phyloP scores from a whole-genome alignment of 2,797 vertebrate species.

The Alosa sapidissima region DNA sequence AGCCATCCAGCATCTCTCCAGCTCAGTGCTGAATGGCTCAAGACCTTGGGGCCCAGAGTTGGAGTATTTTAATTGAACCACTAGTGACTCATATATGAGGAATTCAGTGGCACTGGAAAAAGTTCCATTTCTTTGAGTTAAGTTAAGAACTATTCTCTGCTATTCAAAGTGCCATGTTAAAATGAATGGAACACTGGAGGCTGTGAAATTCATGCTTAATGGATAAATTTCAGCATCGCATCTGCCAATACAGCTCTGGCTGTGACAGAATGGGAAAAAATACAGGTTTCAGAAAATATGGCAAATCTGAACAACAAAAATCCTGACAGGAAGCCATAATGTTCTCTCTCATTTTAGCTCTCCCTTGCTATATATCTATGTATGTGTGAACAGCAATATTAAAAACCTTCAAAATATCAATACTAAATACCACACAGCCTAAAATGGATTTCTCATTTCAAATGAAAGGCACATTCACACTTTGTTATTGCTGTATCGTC shows the following conservation, averaged over 20 bases:
- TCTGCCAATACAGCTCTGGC: not conserved
- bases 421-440: not conserved
- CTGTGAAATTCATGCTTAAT: not conserved
- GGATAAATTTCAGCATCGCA: not conserved
- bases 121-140: not conserved
- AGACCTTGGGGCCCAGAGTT: not conserved
- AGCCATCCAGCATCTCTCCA: conserved; percentile 8
- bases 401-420: not conserved
- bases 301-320: not conserved
- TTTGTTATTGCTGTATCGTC: not conserved
- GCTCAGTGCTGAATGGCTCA: not conserved
- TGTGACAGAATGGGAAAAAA: not conserved
- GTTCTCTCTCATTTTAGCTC: not conserved
- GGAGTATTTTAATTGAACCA: conserved; percentile 21
- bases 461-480: not conserved
- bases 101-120: not conserved
- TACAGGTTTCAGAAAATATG: not conserved
- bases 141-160: not conserved
- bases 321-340: not conserved
- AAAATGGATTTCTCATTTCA: not conserved
- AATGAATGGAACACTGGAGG: not conserved
- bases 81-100: conserved; percentile 13
- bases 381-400: not conserved
- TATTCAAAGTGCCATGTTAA: not conserved
- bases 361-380: not conserved